Percentiles rank a stretch among this genome's conserved stretches.
Evolutionary conservation across 2,797 vertebrate genomes (phyloP).

Genomic region (Mycteria americana): DNA sequence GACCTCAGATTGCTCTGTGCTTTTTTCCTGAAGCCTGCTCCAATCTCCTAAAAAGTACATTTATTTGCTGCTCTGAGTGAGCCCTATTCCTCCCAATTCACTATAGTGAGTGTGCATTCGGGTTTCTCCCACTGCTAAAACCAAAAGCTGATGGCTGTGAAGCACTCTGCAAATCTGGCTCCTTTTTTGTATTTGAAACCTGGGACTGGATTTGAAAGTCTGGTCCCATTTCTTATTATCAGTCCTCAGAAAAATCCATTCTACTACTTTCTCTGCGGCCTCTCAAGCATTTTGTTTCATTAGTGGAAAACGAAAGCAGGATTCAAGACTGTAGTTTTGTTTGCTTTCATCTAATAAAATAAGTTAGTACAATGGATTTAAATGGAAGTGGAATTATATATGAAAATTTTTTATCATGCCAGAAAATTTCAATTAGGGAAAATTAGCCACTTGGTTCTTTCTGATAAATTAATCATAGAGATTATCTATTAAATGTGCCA

Average conservation of each 20-base stretch:
- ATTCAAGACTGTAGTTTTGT: neutral
- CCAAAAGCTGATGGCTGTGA: neutral
- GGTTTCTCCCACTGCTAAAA: neutral
- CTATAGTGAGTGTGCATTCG: neutral
- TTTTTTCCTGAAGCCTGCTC: neutral
- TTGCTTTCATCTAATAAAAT: neutral
- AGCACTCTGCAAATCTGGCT: neutral
- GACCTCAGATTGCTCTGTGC: neutral
- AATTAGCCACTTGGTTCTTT: constrained; percentile 46
- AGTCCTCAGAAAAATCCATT: neutral
- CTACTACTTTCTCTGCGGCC: neutral
- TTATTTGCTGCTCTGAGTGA: neutral
- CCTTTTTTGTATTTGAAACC: neutral
- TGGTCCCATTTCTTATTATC: neutral
- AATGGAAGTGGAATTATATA: constrained; percentile 30
- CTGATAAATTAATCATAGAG: constrained; percentile 63
- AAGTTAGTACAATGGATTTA: constrained; percentile 19
- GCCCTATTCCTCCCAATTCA: neutral
- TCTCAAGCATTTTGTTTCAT: neutral
- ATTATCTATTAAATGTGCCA: constrained; percentile 53
- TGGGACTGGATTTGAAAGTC: neutral
- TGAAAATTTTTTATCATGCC: constrained; percentile 13
- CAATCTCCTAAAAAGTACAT: neutral
- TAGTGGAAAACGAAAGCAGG: neutral
- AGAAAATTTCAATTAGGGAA: constrained; percentile 41